phyloP scores from a whole-genome alignment of 2,888 invertebrate genomes.

The Ommatoiulus sabulosus region DNA sequence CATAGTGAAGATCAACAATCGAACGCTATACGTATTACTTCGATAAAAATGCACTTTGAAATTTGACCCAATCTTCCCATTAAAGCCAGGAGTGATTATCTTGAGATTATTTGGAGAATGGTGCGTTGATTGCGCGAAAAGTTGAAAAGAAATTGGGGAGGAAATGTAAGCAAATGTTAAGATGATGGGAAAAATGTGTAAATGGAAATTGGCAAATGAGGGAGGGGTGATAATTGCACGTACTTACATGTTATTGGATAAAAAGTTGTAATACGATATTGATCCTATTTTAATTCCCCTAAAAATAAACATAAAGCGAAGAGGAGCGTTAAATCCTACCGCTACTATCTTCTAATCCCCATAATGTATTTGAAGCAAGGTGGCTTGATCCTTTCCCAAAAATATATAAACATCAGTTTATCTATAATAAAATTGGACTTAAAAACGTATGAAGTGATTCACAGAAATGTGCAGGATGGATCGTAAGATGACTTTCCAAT shows the following conservation, averaged over 20 bases:
- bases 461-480: neutral
- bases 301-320: neutral
- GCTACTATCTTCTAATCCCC: neutral
- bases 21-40: no score
- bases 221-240: neutral
- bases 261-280: neutral
- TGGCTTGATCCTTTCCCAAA: neutral
- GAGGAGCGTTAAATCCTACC: neutral
- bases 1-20: no score
- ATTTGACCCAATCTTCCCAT: no score
- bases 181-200: neutral
- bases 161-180: neutral
- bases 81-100: no score
- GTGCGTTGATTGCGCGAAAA: neutral
- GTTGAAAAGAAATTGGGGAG: neutral
- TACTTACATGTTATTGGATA: neutral
- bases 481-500: neutral
- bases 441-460: neutral
- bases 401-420: neutral
- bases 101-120: neutral
- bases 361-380: neutral
- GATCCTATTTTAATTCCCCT: conserved; percentile 3
- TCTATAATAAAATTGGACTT: neutral
- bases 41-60: no score
- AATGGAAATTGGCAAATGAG: neutral